Conservation (phyloP, 2,888 invertebrate species). For the Lordiphosa andalusiaca region DNA sequence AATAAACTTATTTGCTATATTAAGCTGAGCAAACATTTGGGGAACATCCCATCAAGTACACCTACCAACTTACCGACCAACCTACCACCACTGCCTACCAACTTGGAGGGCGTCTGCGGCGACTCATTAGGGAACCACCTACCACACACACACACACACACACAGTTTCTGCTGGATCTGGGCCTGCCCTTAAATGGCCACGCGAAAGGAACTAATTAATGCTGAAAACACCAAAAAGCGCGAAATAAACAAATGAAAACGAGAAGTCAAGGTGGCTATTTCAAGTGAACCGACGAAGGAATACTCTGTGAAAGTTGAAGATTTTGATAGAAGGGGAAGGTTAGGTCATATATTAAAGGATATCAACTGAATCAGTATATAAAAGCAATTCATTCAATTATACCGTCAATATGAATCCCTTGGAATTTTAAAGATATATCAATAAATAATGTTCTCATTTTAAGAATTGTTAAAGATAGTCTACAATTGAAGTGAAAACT, state of each 20-base stretch:
- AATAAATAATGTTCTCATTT: too few species aligned
- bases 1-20: conserved; percentile 69
- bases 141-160: conserved; percentile 28
- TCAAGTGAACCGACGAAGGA: neutral
- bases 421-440: too few species aligned
- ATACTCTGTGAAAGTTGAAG: conserved; percentile 11
- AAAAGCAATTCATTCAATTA: too few species aligned
- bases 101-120: conserved; percentile 44
- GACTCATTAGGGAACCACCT: conserved; percentile 67
- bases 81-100: conserved; percentile 5
- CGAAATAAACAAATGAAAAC: conserved; percentile 57
- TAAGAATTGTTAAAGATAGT: too few species aligned
- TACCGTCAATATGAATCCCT: too few species aligned
- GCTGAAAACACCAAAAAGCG: conserved; percentile 46
- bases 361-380: too few species aligned
- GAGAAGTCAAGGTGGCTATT: conserved; percentile 13
- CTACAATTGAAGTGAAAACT: too few species aligned
- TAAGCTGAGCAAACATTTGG: conserved; percentile 62
- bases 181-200: conserved; percentile 53
- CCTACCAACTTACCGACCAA: conserved; percentile 31
- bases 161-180: conserved; percentile 1
- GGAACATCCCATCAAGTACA: conserved; percentile 62
- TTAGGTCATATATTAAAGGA: too few species aligned
- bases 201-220: conserved; percentile 67
- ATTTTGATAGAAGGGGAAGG: neutral